phyloP scores from a whole-genome alignment of 2,888 invertebrate species.

The Mycogona germanica region DNA sequence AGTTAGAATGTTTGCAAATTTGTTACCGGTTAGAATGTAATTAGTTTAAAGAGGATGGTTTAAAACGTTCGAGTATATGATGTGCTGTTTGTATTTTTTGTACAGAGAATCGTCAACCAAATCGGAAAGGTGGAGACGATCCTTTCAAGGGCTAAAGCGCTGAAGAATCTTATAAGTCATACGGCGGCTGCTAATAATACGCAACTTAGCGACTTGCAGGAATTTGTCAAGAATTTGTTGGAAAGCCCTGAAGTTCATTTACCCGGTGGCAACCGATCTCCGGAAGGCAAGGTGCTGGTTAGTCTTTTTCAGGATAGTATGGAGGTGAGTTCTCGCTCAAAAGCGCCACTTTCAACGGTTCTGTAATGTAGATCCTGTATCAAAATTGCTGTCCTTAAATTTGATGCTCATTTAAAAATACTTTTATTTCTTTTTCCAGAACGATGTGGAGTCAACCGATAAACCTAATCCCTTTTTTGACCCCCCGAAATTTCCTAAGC shows the following conservation, averaged over 20 bases:
- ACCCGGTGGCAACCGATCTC: constrained; percentile 43
- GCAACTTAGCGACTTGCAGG: constrained; percentile 26
- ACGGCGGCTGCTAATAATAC: background rate
- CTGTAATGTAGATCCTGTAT: no score
- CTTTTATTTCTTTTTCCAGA: no score
- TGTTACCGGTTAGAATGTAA: no score
- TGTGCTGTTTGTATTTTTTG: no score
- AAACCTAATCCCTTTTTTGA: no score
- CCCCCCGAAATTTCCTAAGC: constrained; percentile 41
- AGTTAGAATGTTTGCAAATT: no score
- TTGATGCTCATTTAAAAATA: no score
- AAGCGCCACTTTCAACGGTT: no score
- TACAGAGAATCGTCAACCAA: constrained; percentile 2
- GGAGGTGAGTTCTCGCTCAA: constrained; percentile 40
- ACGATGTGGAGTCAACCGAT: no score
- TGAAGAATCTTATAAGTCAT: constrained; percentile 5
- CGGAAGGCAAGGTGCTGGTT: constrained; percentile 43
- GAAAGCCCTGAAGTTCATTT: constrained; percentile 47
- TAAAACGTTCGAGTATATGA: no score
- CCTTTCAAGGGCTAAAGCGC: constrained; percentile 1
- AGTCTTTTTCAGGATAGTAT: constrained; percentile 47
- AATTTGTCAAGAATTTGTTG: constrained; percentile 43
- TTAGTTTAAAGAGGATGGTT: background rate
- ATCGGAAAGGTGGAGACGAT: background rate
- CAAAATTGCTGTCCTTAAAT: no score